Base-by-base conservation (phyloP, 2,888 invertebrate genomes). In the Melanotus villosus region DNA sequence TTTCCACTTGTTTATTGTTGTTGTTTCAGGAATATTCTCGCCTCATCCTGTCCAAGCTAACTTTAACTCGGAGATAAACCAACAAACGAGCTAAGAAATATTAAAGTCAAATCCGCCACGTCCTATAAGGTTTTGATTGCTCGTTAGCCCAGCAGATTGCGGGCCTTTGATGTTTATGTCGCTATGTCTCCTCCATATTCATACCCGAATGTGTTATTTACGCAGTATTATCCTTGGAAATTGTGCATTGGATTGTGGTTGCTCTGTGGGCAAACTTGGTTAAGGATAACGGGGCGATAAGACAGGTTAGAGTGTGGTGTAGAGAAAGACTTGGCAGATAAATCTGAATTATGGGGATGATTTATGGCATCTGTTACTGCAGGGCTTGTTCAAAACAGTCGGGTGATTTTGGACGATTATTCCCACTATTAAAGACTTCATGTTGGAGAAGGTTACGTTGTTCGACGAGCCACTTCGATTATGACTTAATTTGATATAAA, bases 131-230 rank as follows among this genome's bases (percentile, higher is more conserved):
- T 23, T 45, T 45, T 43, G 64, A 68, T 68, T 68, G 68, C 68
- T 68, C 68, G 68, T 68, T 68, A 68, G 54, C 57, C 45, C 47
- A 16, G 41, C 58, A 64, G 65, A 71, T 68, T 65, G 45, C 34
- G 70, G 52, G 63, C 65, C 73, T 71, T 71, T 71, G 71, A 73
- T 62, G 66, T 58, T 62, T 43, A 58, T 56, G 32, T 34, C 64
- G 57, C 43, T 19, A 14, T 63, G 64, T 67, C 70, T 73, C 56
- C 60, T 71, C 52, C 71, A 73, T 73, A 73, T 73, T 73, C 73
- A 71, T 73, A 67, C 50, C 47, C 41, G 47, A 62, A 65, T 64
- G 47, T 64, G 66, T 66, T 73, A 71, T 73, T 69, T 73, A 71
- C 69, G 71, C 67, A 67, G 64, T 57, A 60, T 73, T 69, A 73